Conservation (phyloP, 2,113 vertebrate species). For the Gadus chalcogrammus region DNA sequence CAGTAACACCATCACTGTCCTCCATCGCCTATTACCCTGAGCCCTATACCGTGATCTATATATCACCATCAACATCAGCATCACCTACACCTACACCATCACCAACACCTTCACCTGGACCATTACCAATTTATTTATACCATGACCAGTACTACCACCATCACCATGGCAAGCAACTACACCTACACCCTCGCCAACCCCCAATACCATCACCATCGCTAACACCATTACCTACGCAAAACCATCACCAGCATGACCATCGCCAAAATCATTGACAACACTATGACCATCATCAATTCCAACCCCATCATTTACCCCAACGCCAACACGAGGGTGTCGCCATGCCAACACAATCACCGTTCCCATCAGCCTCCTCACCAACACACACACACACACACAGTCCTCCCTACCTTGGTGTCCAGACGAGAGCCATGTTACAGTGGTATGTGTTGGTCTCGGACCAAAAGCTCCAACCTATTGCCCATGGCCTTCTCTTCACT, state of each 20-base stretch:
- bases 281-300: too few relatives aligned
- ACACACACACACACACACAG: constrained; percentile 4
- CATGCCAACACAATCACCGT: not conserved
- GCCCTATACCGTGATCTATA: too few relatives aligned
- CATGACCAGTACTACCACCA: not conserved
- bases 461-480: not conserved
- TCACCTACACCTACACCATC: constrained; percentile 17
- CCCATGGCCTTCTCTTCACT: not conserved
- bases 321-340: too few relatives aligned
- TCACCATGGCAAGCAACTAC: constrained; percentile 6
- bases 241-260: not conserved
- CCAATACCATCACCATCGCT: not conserved
- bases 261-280: too few relatives aligned
- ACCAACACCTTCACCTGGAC: constrained; percentile 35
- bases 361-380: constrained; percentile 35
- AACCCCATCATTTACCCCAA: too few relatives aligned
- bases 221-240: too few relatives aligned
- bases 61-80: constrained; percentile 38
- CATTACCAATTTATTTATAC: constrained; percentile 23
- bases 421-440: not conserved
- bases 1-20: constrained; percentile 38
- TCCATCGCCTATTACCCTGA: not conserved
- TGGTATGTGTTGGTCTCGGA: not conserved
- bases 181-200: too few relatives aligned
- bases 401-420: not conserved